Base-by-base conservation (phyloP, 1,140 invertebrate species). In the Thalassaphorura encarpata region DNA sequence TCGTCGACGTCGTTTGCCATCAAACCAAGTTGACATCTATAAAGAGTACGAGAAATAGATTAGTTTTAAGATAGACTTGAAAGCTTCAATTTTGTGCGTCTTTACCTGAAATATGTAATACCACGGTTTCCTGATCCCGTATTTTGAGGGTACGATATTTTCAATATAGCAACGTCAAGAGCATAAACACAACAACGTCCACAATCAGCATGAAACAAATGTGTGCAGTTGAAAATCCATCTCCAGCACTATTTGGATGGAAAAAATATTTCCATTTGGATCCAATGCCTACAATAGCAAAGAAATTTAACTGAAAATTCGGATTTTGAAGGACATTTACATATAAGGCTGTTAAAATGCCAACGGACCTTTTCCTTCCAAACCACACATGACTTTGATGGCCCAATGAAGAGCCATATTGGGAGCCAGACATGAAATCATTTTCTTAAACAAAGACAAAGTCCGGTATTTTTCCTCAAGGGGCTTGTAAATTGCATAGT, bases 61-160 rank as follows among this genome's bases (percentile, higher is more conserved):
- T 36, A 36, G 11, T 36, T 36, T 36, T n/a, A n/a, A 11, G 33
- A 11, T 11, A 36, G 33, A n/a, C n/a, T n/a, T n/a, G n/a, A n/a
- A n/a, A n/a, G n/a, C n/a, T 11, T 11, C 33, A 36, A 36, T 36
- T 36, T 36, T 36, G 18, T 45, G 42, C 8, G 42, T 6, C 42
- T 43, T 43, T 67, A 74, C 72, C 28, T 77, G 81, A 45, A 85
- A 79, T 1, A 81, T 81, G 55, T 83, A 89, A 65, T 87, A 83
- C 83, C 83, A 87, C 1, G 80, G 80, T 55, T 78, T 71, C 0
- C 81, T 76, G 0, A 87, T 78, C 0, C 85, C 85, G 63, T 77
- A 83, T 33, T 78, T 70, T 0, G 83, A 83, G 11, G 85, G 84
- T 48, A 79, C 75, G 18, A 88, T 76, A 66, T 80, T 80, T 67